Evolutionary conservation across 2,888 invertebrate genomes (phyloP), one percentile per base, ranked within the genome.

Genomic region (Cheilosia impressa): DNA sequence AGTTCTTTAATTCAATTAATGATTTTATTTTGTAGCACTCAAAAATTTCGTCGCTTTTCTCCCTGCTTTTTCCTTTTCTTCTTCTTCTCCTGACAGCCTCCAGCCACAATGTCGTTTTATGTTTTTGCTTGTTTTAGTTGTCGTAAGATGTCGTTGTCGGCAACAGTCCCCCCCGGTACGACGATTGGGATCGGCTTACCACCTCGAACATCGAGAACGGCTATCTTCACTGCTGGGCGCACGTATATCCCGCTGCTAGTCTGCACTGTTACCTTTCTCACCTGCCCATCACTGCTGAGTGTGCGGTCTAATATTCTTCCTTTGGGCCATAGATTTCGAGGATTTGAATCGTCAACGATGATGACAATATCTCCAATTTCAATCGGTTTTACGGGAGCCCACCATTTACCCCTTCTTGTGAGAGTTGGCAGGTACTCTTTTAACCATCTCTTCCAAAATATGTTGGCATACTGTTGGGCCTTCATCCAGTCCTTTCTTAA

Each of bases 381-480:
- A 2, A 78, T 19, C 17, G 77, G 60, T 9, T 19, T 43, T n/a
- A 4, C 38, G 5, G 58, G 66, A 1, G 19, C 31, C 24, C 55
- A 53, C 88, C 89, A 89, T 62, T 84, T 71, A 6, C 76, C 53
- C 15, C 87, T 47, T 3, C 69, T 55, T 2, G 73, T 27, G 2
- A 89, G 50, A 1, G 81, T 87, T 3, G 88, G 88, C 0, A 88
- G 50, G 55, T 88, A 89, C 47, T 89, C 88, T 15, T 68, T 66
- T 0, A 88, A 4, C 88, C 88, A 89, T 2, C 87, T 50, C 9
- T 38, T 71, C 88, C 88, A 88, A 22, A 52, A 52, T 24, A 6
- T 1, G 19, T 19, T 19, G 10, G 24, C 52, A 13, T 52, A 52
- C 10, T 24, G 52, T n/a, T 52, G 52, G 9, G 47, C 1, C 6